Conservation (phyloP, 2,113 vertebrate genomes). For the Sinocyclocheilus anshuiensis region DNA sequence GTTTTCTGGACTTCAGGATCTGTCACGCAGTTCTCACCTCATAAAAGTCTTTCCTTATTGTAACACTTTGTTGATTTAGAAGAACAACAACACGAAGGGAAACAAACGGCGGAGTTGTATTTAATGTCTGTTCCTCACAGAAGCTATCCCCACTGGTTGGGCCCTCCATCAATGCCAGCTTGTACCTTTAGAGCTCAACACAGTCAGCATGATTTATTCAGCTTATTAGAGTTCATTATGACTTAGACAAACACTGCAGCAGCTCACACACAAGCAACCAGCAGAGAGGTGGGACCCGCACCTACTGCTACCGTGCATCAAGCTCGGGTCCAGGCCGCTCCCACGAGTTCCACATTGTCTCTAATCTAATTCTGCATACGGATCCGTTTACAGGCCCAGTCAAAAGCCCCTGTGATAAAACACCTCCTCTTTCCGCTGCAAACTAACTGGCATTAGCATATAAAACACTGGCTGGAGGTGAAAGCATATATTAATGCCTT, state of each 20-base stretch:
- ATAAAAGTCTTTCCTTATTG: not conserved
- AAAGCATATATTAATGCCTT: slow-evolving; percentile 79
- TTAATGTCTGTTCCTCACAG: slow-evolving; percentile 11
- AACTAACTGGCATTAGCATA: slow-evolving; percentile 76
- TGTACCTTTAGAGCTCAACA: slow-evolving; percentile 63
- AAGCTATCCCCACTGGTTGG: slow-evolving; percentile 38
- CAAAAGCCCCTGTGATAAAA: slow-evolving; percentile 80
- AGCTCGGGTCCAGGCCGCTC: slow-evolving; percentile 31
- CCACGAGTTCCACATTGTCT: slow-evolving; percentile 67
- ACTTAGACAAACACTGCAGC: slow-evolving; percentile 64
- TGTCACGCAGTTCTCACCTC: not conserved
- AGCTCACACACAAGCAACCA: slow-evolving; percentile 17
- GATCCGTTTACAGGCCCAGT: slow-evolving; percentile 77
- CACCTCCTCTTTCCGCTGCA: slow-evolving; percentile 66
- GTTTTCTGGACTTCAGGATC: not conserved
- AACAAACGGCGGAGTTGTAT: slow-evolving; percentile 1
- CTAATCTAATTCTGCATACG: slow-evolving; percentile 81
- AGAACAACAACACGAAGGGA: slow-evolving; percentile 77
- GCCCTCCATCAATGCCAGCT: slow-evolving; percentile 75
- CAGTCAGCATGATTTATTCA: slow-evolving; percentile 76
- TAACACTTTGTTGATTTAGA: slow-evolving; percentile 73
- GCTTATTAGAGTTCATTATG: slow-evolving; percentile 77
- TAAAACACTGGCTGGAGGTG: slow-evolving; percentile 76
- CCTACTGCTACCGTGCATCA: slow-evolving; percentile 8
- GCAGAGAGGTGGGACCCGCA: slow-evolving; percentile 12